Base-by-base conservation (phyloP, 2,797 vertebrate genomes). In the Peromyscus nudipes region DNA sequence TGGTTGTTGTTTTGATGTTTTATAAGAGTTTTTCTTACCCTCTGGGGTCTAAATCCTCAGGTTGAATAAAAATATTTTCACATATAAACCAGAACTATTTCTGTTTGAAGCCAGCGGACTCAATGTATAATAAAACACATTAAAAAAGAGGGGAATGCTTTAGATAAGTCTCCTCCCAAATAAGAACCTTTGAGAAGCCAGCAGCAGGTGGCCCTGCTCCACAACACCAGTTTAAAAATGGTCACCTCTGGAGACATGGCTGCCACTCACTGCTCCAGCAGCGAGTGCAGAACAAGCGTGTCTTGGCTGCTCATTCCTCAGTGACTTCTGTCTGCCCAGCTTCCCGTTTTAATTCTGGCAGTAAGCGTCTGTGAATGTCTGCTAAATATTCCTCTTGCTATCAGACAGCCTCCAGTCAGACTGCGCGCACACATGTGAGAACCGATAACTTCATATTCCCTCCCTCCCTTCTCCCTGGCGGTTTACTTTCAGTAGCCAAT, bases 331-430 rank as follows among this genome's bases (percentile, higher is more conserved):
- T 96, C 37, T 65, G 4, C 49, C 96, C 31, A 13, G 17, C 91
- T 81, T 97, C 92, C 97, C 88, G 1, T 97, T 98, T 97, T 96
- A 97, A 79, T 82, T 57, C 90, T 90, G 95, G 94, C 87, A 91
- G 79, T 96, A 76, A 98, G 96, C 52, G 97, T 97, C 79, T 96
- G 37, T 43, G 96, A 92, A 98, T 97, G 91, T 37, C 82, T 14
- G 91, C 94, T 96, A 97, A 97, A 92, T 96, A 96, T 92, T 97
- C 77, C n/a, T 97, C 96, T 97, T 94, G 60, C 97, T 97, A 91
- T 93, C 97, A 91, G 86, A 92, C 60, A 88, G 75, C 29, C 65
- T 77, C 57, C n/a, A 25, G 92, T 86, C 34, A 40, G 84, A 16
- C 11, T 40, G 6, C 3, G 29, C n/a, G 62, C 4, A 1, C 46